phyloP scores from a whole-genome alignment of 2,888 invertebrate genomes.

The Macrosoma leucophasiata region DNA sequence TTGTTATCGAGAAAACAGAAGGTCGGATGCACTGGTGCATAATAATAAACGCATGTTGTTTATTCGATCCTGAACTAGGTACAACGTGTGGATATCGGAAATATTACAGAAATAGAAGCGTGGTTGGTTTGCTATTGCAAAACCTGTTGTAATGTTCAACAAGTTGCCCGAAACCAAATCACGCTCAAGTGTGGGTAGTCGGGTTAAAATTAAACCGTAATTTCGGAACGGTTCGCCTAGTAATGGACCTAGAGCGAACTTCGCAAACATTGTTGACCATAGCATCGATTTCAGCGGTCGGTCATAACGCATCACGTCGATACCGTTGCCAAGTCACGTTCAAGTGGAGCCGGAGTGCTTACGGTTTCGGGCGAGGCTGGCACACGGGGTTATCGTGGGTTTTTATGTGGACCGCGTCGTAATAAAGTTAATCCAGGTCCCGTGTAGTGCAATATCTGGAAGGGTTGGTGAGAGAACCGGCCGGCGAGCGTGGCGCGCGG shows the following conservation, averaged over 20 bases:
- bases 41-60: constrained; percentile 18
- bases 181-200: constrained; percentile 15
- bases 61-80: constrained; percentile 11
- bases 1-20: constrained; percentile 37
- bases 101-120: too few relatives aligned
- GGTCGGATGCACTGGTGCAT: constrained; percentile 27
- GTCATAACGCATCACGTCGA: constrained; percentile 32
- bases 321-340: constrained; percentile 62
- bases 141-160: constrained; percentile 36
- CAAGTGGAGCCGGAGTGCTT: constrained; percentile 30
- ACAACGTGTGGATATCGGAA: too few relatives aligned
- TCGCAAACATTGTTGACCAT: constrained; percentile 23
- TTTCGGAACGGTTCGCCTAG: constrained; percentile 16
- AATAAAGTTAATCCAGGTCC: constrained; percentile 68
- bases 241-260: constrained; percentile 17
- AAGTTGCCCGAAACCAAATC: constrained; percentile 32
- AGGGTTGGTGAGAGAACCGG: constrained; percentile 37
- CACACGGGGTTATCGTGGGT: constrained; percentile 35
- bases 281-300: constrained; percentile 25
- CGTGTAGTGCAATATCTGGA: constrained; percentile 56
- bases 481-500: constrained; percentile 33
- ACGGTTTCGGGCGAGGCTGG: constrained; percentile 36
- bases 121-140: constrained; percentile 22
- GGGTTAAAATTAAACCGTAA: constrained; percentile 15
- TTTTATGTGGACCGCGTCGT: constrained; percentile 50